These are phyloP conservation scores for Coelopa pilipes DNA, from an alignment of 2,888 invertebrate species.

Conservation along the genomic window DNA sequence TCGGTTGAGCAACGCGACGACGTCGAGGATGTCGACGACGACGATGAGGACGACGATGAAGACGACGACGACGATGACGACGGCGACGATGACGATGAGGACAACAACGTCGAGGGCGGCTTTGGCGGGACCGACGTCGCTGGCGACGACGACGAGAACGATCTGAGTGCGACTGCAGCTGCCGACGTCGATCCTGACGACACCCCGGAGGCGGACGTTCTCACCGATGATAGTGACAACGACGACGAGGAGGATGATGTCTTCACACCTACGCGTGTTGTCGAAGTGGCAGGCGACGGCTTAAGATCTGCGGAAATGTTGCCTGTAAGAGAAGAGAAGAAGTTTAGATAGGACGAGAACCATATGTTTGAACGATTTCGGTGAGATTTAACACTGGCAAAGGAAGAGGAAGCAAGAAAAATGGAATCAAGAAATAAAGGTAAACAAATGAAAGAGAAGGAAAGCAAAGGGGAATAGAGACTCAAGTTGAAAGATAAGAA, in stretches of 20 bases:
- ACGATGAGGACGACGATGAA: slow-evolving; percentile 42
- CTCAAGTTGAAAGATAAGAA: no score
- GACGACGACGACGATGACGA: slow-evolving; percentile 21
- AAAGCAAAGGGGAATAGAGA: no score
- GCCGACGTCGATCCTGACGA: slow-evolving; percentile 10
- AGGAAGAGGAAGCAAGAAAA: no score
- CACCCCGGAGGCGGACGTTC: no score
- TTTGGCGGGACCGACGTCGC: slow-evolving; percentile 37
- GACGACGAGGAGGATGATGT: slow-evolving; percentile 39
- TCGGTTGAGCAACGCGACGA: slow-evolving; percentile 46
- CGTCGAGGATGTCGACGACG: slow-evolving; percentile 32
- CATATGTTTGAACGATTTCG: no score
- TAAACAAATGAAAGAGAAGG: no score
- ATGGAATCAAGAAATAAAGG: no score
- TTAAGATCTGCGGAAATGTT: slow-evolving; percentile 58
- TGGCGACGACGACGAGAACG: slow-evolving; percentile 43
- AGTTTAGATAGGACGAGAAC: no score
- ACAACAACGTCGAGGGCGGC: slow-evolving; percentile 38
- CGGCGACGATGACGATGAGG: slow-evolving; percentile 40
- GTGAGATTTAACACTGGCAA: no score
- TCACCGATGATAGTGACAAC: no score
- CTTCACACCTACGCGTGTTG: slow-evolving; percentile 47
- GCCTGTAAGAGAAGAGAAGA: slow-evolving; percentile 50
- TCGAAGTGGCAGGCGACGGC: slow-evolving; percentile 53
- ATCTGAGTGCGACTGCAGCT: slow-evolving; percentile 25